phyloP scores from a whole-genome alignment of 2,888 invertebrate genomes.

The Nudaria mundana region DNA sequence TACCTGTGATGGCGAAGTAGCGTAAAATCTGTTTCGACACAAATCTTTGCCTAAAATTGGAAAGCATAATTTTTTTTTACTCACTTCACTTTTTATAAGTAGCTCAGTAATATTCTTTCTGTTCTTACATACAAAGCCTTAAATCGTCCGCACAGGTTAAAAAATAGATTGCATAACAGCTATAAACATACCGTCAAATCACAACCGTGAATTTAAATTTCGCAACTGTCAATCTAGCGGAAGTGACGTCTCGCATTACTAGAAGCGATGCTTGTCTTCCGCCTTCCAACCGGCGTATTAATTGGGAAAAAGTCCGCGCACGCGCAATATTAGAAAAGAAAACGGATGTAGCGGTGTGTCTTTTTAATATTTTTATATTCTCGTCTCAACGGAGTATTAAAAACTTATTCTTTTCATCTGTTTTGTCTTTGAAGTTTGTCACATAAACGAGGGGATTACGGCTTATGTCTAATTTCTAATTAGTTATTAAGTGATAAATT shows the following conservation, averaged over 20 bases:
- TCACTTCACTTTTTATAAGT: too few relatives aligned
- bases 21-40: too few relatives aligned
- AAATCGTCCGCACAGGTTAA: too few relatives aligned
- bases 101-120: too few relatives aligned
- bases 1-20: too few relatives aligned
- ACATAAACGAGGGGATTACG: conserved; percentile 36
- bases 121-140: too few relatives aligned
- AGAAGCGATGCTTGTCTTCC: conserved; percentile 39
- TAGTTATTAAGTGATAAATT: conserved; percentile 33
- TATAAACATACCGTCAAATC: conserved; percentile 27
- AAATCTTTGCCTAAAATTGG: too few relatives aligned
- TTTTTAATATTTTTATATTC: conserved; percentile 73
- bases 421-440: conserved; percentile 56
- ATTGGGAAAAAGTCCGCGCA: conserved; percentile 47
- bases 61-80: too few relatives aligned
- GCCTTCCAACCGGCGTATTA: conserved; percentile 41
- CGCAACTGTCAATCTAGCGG: conserved; percentile 35
- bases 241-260: conserved; percentile 34
- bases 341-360: conserved; percentile 71
- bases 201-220: conserved; percentile 32
- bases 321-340: conserved; percentile 55
- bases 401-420: conserved; percentile 70
- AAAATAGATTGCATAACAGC: conserved; percentile 2
- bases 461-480: conserved; percentile 31
- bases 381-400: conserved; percentile 59